Base-by-base conservation (phyloP, 2,113 vertebrate species). In the Pteropus alecto region DNA sequence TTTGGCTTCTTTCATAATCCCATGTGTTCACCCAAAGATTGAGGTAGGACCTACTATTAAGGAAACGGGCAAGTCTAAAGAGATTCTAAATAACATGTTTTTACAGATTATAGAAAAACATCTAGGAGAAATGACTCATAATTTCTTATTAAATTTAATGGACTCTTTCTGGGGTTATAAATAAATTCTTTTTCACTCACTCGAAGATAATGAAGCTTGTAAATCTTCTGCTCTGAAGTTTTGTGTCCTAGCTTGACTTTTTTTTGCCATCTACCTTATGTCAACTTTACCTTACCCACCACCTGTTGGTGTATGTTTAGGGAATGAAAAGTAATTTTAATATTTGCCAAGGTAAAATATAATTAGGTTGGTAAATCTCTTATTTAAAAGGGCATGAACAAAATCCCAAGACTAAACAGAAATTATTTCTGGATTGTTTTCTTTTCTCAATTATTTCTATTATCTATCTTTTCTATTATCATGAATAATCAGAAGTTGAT, bases 291-390 rank as follows among this genome's bases (percentile, higher is more conserved):
- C 76, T 88, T 84, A 85, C 88, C 70, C 22, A 71, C 26, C 35
- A 85, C 54, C 41, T 61, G 88, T 86, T 93, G 61, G 87, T 97
- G 88, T 88, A 73, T 94, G 48, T 85, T 90, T 96, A 94, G 96
- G 82, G 86, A 95, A 91, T 95, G 84, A 97, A 86, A 96, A 96
- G 96, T 96, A 95, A 97, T 95, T 96, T 96, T 97, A 98, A 94
- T 97, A 97, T 93, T 96, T 97, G 67, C 73, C 88, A 95, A 96
- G 30, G 71, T 95, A 94, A 96, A 96, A 96, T 88, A 70, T 63
- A 96, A 97, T 94, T 96, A 96, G 58, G 56, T 88, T 95, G 54
- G 81, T 70, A 94, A 91, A 88, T 93, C 22, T 97, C 43, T 73
- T 86, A 38, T 68, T 90, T 88, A 68, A 93, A 96, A 94, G 61